Evolutionary conservation across 2,797 vertebrate genomes (phyloP), one percentile per base, ranked within the genome.

Genomic region (Fundulus diaphanus): DNA sequence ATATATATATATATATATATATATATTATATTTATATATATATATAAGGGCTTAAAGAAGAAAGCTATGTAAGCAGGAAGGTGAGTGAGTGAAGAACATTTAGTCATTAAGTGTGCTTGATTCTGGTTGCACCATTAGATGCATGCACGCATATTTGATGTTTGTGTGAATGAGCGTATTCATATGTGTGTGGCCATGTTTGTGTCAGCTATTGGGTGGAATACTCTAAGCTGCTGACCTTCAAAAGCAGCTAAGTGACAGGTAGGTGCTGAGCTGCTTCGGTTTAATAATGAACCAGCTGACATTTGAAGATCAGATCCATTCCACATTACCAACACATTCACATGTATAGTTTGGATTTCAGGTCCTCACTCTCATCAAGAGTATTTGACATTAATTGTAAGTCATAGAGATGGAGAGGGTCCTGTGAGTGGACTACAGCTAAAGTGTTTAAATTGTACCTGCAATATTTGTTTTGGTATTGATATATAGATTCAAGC

Each of bases 271-370:
- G 52, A 78, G 75, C 73, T 46, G n/a, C 72, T 76, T 76, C 69
- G 75, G 74, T 90, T 88, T 88, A 73, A 87, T 90, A 91, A 92
- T 90, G 86, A 92, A 90, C 56, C 79, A 67, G 65, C 66, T 93
- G 92, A 90, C 90, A 92, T 92, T 92, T 92, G 85, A 78, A 88
- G 87, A 86, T 88, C 68, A 77, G 78, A 85, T 89, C 85, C 74
- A 78, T 48, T 76, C 76, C n/a, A 69, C 81, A 76, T 87, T 78
- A 84, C 66, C 83, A 81, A 75, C 79, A 18, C 52, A 77, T 61
- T 42, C 81, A 20, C 56, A 75, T 61, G 40, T 12, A 56, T 24
- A 40, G 56, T 31, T 71, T 40, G 15, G 46, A 70, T 73, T 67
- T 37, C 1, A 49, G 56, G 29, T 31, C 57, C 31, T 48, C 13